Evolutionary conservation across 2,888 invertebrate genomes (phyloP), one percentile per base, ranked within the genome.

Genomic region (Limenitis camilla): DNA sequence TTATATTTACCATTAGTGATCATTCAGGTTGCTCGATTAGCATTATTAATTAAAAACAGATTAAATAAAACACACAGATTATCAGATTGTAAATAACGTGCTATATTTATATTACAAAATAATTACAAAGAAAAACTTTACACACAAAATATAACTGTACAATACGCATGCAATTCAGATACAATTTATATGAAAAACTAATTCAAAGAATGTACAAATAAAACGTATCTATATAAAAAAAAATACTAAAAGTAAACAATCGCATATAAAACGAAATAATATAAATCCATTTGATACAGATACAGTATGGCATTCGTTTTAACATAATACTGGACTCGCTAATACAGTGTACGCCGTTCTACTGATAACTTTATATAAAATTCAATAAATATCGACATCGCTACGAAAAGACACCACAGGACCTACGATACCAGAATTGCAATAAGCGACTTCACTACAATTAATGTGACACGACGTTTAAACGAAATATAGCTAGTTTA

Each of bases 81-180:
- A 53, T 67, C 49, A 66, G 72, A 69, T 78, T 87, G 87, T 87
- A 87, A 87, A 87, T 87, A 87, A 85, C 81, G 87, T 86, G 85
- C 87, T 86, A 85, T 87, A 82, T 86, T 87, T 83, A 86, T 78
- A 78, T 81, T 86, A 86, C 85, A 87, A 87, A 85, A 84, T 85
- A 84, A 85, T 84, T 84, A 85, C 82, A 85, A 83, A 84, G 76
- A 74, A 81, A n/a, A 84, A 81, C 62, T 80, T 74, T 78, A 81
- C 84, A 85, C 86, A 81, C 85, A 78, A 77, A 76, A 76, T 73
- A 69, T 76, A 77, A 78, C 85, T 86, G 83, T 86, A 87, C 86
- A 61, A 57, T 61, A 86, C 74, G 79, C 84, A 81, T 83, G 83
- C 81, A 73, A 73, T 74, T 79, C 72, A 74, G 69, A 76, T 78